Percentiles rank a stretch among this genome's conserved stretches.
Evolutionary conservation across 2,888 invertebrate genomes (phyloP).

Genomic region (Apamea monoglypha): DNA sequence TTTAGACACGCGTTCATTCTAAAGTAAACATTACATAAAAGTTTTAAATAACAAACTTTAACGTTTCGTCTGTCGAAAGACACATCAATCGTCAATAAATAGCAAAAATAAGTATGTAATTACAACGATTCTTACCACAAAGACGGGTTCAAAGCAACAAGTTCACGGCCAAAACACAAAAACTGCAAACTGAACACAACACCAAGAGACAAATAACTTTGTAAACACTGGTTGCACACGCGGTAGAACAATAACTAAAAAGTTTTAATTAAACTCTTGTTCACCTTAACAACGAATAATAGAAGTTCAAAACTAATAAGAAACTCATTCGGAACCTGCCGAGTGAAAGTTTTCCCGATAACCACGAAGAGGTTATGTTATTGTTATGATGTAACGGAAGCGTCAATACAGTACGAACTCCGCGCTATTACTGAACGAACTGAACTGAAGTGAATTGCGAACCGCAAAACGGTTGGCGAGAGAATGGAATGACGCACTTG

Average conservation of each 20-base stretch:
- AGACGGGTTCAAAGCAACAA: slow-evolving; percentile 78
- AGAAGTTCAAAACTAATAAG: slow-evolving; percentile 43
- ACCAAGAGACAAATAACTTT: slow-evolving; percentile 80
- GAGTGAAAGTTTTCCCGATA: slow-evolving; percentile 81
- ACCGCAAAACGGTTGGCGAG: slow-evolving; percentile 66
- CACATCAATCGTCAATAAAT: slow-evolving; percentile 8
- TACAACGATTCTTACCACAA: slow-evolving; percentile 73
- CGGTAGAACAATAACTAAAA: slow-evolving; percentile 57
- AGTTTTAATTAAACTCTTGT: slow-evolving; percentile 31
- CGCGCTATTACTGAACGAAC: slow-evolving; percentile 79
- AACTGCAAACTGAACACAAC: slow-evolving; percentile 77
- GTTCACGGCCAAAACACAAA: slow-evolving; percentile 81
- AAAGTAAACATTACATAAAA: slow-evolving; percentile 31
- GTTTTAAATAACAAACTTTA: slow-evolving; percentile 2
- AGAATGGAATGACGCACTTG: slow-evolving; percentile 58
- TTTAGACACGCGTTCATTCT: background rate
- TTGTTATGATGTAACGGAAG: slow-evolving; percentile 73
- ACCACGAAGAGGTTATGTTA: slow-evolving; percentile 83
- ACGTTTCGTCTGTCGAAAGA: background rate
- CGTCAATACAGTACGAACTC: slow-evolving; percentile 75
- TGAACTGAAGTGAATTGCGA: slow-evolving; percentile 71
- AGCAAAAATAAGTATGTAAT: slow-evolving; percentile 13
- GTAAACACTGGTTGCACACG: slow-evolving; percentile 80
- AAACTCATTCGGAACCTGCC: slow-evolving; percentile 56
- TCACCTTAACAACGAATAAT: slow-evolving; percentile 18